Conservation (phyloP, 2,113 vertebrate species). For the Plotosus lineatus region DNA sequence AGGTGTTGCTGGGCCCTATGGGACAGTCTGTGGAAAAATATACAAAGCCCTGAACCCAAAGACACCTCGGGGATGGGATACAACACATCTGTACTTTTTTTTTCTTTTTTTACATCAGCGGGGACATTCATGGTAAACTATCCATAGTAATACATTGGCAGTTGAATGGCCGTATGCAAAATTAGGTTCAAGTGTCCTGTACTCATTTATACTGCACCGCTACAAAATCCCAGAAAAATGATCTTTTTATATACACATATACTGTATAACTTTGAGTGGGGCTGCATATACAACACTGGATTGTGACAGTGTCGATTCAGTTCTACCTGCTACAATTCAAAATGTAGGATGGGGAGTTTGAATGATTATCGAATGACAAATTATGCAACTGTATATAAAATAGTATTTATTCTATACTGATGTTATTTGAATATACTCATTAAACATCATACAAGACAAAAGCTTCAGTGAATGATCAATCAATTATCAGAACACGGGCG, state of each 20-base stretch:
- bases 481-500: background rate
- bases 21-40: slow-evolving; percentile 34
- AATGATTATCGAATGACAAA: no score
- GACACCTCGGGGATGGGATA: slow-evolving; percentile 19
- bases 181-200: background rate
- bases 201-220: background rate
- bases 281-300: background rate
- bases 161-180: background rate
- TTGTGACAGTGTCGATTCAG: background rate
- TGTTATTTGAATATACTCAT: background rate
- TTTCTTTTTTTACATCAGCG: slow-evolving; percentile 21
- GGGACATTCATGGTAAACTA: background rate
- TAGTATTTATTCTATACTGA: background rate
- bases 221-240: background rate
- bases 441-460: background rate
- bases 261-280: background rate
- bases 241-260: background rate
- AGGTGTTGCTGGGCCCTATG: slow-evolving; percentile 37
- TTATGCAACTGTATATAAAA: background rate
- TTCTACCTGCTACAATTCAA: background rate
- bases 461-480: background rate
- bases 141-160: no score
- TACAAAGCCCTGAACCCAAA: slow-evolving; percentile 32
- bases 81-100: slow-evolving; percentile 6
- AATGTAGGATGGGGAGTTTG: background rate